phyloP scores from a whole-genome alignment of 1,140 invertebrate genomes.

The Bombus waltoni region DNA sequence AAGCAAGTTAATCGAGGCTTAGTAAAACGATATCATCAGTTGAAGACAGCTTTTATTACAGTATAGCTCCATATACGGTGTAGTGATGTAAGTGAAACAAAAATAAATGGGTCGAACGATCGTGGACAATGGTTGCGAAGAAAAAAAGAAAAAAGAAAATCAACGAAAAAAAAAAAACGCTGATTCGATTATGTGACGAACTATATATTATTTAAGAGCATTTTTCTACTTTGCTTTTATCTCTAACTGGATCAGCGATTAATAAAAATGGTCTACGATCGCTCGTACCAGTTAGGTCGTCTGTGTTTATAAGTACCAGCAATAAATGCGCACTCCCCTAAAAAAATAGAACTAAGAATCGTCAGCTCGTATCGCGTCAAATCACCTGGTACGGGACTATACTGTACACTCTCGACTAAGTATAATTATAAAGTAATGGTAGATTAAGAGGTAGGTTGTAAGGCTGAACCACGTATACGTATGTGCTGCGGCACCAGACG shows the following conservation, averaged over 20 bases:
- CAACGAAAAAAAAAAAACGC: not conserved
- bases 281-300: constrained; percentile 29
- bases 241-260: not conserved
- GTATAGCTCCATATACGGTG: constrained; percentile 70
- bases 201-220: not conserved
- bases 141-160: not conserved
- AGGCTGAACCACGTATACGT: constrained; percentile 84
- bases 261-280: constrained; percentile 13
- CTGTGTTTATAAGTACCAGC: constrained; percentile 47
- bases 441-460: constrained; percentile 81
- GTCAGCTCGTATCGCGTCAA: constrained; percentile 28
- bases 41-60: constrained; percentile 72
- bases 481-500: constrained; percentile 83
- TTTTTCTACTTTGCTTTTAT: not conserved
- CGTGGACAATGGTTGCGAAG: not conserved
- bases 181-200: not conserved
- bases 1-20: constrained; percentile 27
- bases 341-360: constrained; percentile 23
- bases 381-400: constrained; percentile 75
- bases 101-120: constrained; percentile 20
- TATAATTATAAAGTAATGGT: constrained; percentile 71
- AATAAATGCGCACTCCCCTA: constrained; percentile 54
- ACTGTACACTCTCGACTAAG: constrained; percentile 74
- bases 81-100: constrained; percentile 28
- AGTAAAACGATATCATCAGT: constrained; percentile 72